Evolutionary conservation across 2,797 vertebrate genomes (phyloP).

Genomic region (Intellagama lesueurii): DNA sequence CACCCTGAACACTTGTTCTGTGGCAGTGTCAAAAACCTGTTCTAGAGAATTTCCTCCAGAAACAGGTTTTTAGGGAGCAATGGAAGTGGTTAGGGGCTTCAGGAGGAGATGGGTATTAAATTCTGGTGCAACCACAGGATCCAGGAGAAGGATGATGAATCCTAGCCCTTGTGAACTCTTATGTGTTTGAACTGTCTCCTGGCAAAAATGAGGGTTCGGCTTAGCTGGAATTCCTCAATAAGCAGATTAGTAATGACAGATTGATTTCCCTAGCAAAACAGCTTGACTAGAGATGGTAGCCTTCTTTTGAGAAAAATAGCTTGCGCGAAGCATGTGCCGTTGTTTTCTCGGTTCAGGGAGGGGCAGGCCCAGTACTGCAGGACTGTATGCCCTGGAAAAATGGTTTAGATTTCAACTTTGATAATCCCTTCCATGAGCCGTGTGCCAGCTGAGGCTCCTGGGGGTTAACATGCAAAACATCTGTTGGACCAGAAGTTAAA

Average conservation of each 20-base stretch:
- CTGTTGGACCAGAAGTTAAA: too few relatives aligned
- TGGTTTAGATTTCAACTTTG: too few relatives aligned
- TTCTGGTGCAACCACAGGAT: too few relatives aligned
- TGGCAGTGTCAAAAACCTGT: too few relatives aligned
- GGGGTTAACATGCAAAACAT: too few relatives aligned
- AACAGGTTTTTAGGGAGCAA: too few relatives aligned
- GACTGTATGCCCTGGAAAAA: background rate
- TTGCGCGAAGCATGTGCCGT: background rate
- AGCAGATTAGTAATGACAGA: background rate
- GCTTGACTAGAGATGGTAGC: background rate
- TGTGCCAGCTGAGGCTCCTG: too few relatives aligned
- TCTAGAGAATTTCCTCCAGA: too few relatives aligned
- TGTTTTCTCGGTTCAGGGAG: background rate
- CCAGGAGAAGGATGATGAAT: too few relatives aligned
- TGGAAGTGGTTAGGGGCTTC: too few relatives aligned
- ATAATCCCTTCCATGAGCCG: background rate
- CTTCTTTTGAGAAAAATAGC: background rate
- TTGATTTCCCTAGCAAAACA: background rate
- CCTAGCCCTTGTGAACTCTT: too few relatives aligned
- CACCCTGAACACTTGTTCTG: background rate
- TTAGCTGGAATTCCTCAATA: background rate
- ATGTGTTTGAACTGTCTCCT: background rate
- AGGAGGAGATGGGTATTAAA: too few relatives aligned
- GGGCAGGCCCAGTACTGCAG: background rate
- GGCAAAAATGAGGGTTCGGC: background rate